phyloP scores from a whole-genome alignment of 2,888 invertebrate species.

The Meghimatium bilineatum region DNA sequence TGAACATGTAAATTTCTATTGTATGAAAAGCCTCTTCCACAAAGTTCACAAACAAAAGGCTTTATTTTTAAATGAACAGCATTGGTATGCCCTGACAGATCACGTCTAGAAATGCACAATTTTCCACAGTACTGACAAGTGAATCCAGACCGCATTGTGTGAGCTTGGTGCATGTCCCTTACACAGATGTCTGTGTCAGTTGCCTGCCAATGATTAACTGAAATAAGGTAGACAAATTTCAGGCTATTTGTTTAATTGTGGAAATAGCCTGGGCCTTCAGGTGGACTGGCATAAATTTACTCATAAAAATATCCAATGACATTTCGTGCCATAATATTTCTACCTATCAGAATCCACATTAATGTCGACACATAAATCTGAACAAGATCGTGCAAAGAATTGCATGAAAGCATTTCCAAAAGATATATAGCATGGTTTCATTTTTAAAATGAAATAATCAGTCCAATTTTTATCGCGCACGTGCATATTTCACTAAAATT shows the following conservation, averaged over 20 bases:
- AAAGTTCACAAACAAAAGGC: slow-evolving; percentile 48
- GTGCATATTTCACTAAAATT: too few species aligned
- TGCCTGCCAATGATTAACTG: slow-evolving; percentile 34
- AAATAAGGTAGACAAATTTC: slow-evolving; percentile 37
- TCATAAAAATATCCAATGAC: not conserved
- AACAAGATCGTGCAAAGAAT: too few species aligned
- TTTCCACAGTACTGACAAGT: slow-evolving; percentile 50
- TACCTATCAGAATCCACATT: not conserved
- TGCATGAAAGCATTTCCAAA: too few species aligned
- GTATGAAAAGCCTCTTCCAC: slow-evolving; percentile 49
- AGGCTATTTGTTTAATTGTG: not conserved
- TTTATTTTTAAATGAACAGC: slow-evolving; percentile 50
- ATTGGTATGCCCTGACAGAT: slow-evolving; percentile 51
- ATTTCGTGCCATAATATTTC: not conserved
- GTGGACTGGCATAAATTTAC: not conserved
- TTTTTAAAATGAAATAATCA: slow-evolving; percentile 45
- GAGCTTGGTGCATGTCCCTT: not conserved
- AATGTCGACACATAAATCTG: not conserved
- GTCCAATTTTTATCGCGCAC: too few species aligned
- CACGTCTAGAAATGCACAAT: slow-evolving; percentile 48
- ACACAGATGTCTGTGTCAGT: slow-evolving; percentile 11
- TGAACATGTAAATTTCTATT: slow-evolving; percentile 47
- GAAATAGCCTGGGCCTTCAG: slow-evolving; percentile 17
- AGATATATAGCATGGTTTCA: too few species aligned
- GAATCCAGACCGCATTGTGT: slow-evolving; percentile 36